Percentiles rank a stretch among this genome's conserved stretches.
Conservation (phyloP, 1,140 invertebrate species). For the Lordiphosa clarofinis region DNA sequence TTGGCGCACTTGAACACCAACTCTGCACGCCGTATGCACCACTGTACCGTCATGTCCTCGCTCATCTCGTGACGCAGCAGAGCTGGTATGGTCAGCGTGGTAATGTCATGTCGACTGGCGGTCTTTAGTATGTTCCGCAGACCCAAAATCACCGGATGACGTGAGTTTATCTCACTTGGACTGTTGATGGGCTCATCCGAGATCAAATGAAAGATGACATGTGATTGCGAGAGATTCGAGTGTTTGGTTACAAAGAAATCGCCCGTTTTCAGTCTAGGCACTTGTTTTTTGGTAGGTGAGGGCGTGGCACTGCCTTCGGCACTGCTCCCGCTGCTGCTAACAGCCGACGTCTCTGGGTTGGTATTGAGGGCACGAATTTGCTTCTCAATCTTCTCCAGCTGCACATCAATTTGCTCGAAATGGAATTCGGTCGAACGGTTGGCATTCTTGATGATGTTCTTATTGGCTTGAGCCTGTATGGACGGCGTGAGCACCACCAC, state of each 20-base stretch:
- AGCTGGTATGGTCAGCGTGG: conserved; percentile 95
- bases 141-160: conserved; percentile 97
- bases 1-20: conserved; percentile 99
- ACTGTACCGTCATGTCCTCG: conserved; percentile 98
- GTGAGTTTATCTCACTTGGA: conserved; percentile 93
- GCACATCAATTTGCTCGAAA: conserved; percentile 84
- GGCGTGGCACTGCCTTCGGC: conserved; percentile 41
- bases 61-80: conserved; percentile 95
- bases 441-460: conserved; percentile 73
- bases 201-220: conserved; percentile 97
- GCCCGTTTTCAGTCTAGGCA: conserved; percentile 87
- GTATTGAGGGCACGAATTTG: conserved; percentile 79
- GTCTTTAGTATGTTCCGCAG: conserved; percentile 96
- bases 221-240: conserved; percentile 96
- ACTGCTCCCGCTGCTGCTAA: conserved; percentile 16
- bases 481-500: conserved; percentile 91
- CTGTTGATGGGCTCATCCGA: conserved; percentile 86
- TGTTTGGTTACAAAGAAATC: conserved; percentile 97
- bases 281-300: conserved; percentile 58
- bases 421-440: conserved; percentile 79
- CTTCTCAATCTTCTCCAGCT: conserved; percentile 88
- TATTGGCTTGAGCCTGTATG: conserved; percentile 78
- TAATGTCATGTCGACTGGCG: conserved; percentile 95
- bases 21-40: conserved; percentile 97
- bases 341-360: conserved; percentile 29